These are phyloP conservation scores for Grammomys dolichurus DNA, from an alignment of 2,113 vertebrate species.

Conservation along the genomic window DNA sequence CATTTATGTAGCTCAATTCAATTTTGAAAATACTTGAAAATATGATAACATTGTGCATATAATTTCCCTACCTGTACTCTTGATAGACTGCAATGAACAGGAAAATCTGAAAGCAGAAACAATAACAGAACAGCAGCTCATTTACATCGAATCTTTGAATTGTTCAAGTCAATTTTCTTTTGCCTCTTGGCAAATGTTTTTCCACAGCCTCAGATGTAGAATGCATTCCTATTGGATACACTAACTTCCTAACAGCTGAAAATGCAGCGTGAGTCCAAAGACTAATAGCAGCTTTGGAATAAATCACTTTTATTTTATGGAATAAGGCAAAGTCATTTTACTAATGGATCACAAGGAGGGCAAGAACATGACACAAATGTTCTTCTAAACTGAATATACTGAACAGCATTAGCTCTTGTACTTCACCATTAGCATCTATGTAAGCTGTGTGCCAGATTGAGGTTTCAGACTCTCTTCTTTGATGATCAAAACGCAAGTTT, in stretches of 20 bases:
- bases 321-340: constrained; percentile 73
- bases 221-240: constrained; percentile 60
- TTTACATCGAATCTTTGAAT: constrained; percentile 71
- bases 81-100: constrained; percentile 18
- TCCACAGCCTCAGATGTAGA: constrained; percentile 52
- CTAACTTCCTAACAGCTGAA: constrained; percentile 77
- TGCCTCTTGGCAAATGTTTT: constrained; percentile 65
- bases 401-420: constrained; percentile 58
- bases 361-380: constrained; percentile 66
- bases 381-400: constrained; percentile 44
- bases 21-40: constrained; percentile 23
- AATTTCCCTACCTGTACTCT: constrained; percentile 46
- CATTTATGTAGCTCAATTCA: not conserved
- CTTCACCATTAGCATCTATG: constrained; percentile 49
- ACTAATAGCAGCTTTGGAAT: constrained; percentile 72
- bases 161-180: constrained; percentile 79
- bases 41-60: not conserved
- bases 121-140: constrained; percentile 67
- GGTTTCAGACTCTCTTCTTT: not conserved
- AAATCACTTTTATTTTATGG: constrained; percentile 77
- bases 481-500: constrained; percentile 64
- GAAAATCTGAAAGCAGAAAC: constrained; percentile 48
- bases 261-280: constrained; percentile 73
- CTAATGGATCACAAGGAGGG: constrained; percentile 71
- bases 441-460: constrained; percentile 43